Evolutionary conservation across 2,888 invertebrate genomes (phyloP).

Genomic region (Meloe dianella): DNA sequence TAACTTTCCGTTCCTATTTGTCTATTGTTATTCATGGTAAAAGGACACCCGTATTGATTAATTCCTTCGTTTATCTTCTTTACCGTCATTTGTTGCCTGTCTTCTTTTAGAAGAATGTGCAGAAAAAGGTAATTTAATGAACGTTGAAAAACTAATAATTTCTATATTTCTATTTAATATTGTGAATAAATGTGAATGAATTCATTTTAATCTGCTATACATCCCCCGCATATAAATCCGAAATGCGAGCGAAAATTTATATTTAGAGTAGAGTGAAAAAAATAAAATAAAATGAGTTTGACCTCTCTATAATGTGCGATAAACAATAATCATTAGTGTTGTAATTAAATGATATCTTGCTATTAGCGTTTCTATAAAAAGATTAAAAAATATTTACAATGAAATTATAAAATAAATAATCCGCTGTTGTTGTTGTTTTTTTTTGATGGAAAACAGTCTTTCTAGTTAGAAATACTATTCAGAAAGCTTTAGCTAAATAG

Average conservation of each 20-base stretch:
- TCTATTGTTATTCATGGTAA: slow-evolving; percentile 9
- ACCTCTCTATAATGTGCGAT: not conserved
- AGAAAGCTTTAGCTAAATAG: not conserved
- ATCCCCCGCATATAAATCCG: no score
- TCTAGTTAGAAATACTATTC: not conserved
- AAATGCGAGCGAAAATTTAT: not conserved
- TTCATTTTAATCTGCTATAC: no score
- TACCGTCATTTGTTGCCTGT: slow-evolving; percentile 10
- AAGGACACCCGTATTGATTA: slow-evolving; percentile 8
- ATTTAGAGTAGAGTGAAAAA: not conserved
- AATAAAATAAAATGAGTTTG: not conserved
- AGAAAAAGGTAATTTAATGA: not conserved
- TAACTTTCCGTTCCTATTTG: slow-evolving; percentile 12
- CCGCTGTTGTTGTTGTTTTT: not conserved
- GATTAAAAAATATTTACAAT: not conserved
- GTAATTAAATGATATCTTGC: not conserved
- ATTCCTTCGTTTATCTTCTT: slow-evolving; percentile 9
- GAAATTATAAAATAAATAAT: not conserved
- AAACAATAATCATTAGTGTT: not conserved
- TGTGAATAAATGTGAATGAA: no score
- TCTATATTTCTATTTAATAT: no score
- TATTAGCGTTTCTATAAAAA: not conserved
- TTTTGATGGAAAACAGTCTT: not conserved
- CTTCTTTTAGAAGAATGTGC: not conserved
- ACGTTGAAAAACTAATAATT: not conserved